Conservation (phyloP, 2,797 vertebrate species). For the Mareca strepera region DNA sequence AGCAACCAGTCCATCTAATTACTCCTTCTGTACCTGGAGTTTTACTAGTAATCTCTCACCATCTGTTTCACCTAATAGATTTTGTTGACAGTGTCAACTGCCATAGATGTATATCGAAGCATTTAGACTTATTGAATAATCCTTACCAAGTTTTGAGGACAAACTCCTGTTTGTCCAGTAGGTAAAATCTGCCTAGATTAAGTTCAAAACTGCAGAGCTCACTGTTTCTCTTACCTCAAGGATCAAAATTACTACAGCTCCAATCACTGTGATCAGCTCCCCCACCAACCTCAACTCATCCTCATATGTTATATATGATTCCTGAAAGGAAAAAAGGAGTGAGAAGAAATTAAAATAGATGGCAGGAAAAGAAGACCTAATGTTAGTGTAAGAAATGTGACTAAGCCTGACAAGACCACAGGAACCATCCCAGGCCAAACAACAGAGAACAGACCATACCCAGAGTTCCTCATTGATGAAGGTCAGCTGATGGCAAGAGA, state of each 20-base stretch:
- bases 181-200: neutral
- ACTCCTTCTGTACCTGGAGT: neutral
- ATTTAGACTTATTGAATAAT: neutral
- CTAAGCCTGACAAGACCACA: neutral
- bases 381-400: neutral
- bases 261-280: slow-evolving; percentile 90
- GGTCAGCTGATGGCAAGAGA: neutral
- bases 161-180: neutral
- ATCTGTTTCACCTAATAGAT: neutral
- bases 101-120: neutral
- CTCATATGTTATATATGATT: slow-evolving; percentile 86
- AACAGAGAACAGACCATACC: neutral
- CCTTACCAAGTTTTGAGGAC: neutral
- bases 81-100: neutral
- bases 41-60: neutral
- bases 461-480: neutral
- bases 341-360: neutral
- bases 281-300: slow-evolving; percentile 89
- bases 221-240: slow-evolving; percentile 85
- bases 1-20: neutral
- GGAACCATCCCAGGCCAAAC: neutral
- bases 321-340: slow-evolving; percentile 74
- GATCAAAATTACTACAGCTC: slow-evolving; percentile 89
- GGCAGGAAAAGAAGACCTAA: neutral
- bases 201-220: neutral